Base-by-base conservation (phyloP, 2,797 vertebrate genomes). In the Neosilurus hyrtlii region DNA sequence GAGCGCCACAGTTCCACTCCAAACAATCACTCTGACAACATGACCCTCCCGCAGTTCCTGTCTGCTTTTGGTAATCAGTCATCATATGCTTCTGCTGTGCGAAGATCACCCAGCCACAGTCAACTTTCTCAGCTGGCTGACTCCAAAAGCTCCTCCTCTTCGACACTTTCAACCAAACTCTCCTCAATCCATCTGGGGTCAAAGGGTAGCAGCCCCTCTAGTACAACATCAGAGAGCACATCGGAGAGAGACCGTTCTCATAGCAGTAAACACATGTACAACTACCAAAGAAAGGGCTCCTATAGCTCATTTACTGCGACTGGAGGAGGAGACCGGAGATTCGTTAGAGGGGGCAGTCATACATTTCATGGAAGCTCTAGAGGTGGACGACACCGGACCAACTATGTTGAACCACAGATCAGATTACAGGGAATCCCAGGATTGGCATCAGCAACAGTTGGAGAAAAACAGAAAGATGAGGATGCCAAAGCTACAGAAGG, bases 181-280 rank as follows among this genome's bases (percentile, higher is more conserved):
- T 95, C 95, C 0, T 91, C 93, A 0, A 89, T 98, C 37, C 95
- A 96, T 35, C 89, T 99, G 79, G 97, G 95, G 87, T 99, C 97
- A 12, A 98, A 95, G 91, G 96, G 96, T 83, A 99, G 97, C 90
- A 98, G 96, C 88, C 95, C 96, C 1, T 97, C 96, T 87, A 99
- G 97, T 90, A 96, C 96, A 0, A 94, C 95, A 26, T 96, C 96
- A 0, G 97, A 98, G 85, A 96, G 93, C 66, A 75, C 95, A 15
- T 95, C 90, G 0, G 97, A 99, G 84, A 91, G 93, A 82, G 95
- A 95, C 80, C 94, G 93, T 15, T 93, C 93, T 9, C 88, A 88
- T 0, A 93, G 93, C 7, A 92, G 91, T 1, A 92, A 91, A 51
- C 87, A 90, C 0, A 86, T 83, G 15, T 35, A 91, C 4, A 90